Conservation (phyloP, 2,888 invertebrate species). For the Eurois occulta region DNA sequence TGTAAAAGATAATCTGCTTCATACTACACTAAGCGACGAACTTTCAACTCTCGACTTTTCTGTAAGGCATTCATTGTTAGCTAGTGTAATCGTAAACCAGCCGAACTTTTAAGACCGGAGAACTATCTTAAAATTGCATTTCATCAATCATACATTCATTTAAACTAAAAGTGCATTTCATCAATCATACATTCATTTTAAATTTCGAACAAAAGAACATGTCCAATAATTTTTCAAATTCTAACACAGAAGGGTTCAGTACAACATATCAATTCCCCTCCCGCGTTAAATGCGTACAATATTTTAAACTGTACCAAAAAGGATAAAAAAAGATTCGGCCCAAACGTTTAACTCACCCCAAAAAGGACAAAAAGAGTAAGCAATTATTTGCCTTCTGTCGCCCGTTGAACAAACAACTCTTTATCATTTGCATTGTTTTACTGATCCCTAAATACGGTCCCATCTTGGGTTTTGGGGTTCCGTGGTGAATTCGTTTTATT, state of each 20-base stretch:
- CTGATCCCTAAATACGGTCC: conserved; percentile 79
- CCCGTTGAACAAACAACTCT: conserved; percentile 84
- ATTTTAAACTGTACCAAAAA: conserved; percentile 67
- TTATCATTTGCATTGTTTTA: conserved; percentile 85
- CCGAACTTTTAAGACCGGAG: background rate
- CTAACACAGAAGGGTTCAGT: conserved; percentile 38
- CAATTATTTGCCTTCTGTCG: conserved; percentile 87
- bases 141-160: too few relatives aligned
- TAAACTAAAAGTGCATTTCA: background rate
- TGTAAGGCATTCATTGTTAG: background rate
- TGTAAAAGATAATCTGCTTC: too few relatives aligned
- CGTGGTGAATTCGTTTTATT: conserved; percentile 88
- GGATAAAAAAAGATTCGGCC: conserved; percentile 58
- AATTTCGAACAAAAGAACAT: conserved; percentile 4
- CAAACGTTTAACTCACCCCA: conserved; percentile 69
- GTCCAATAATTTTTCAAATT: conserved; percentile 33
- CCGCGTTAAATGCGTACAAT: conserved; percentile 60
- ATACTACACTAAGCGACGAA: background rate
- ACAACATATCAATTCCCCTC: conserved; percentile 58
- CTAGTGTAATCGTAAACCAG: background rate
- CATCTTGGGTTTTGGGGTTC: conserved; percentile 81
- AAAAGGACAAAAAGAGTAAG: conserved; percentile 74
- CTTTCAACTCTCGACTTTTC: background rate
- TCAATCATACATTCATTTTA: conserved; percentile 5
- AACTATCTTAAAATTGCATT: too few relatives aligned